Evolutionary conservation across 2,113 vertebrate genomes (phyloP), one percentile per base, ranked within the genome.

Genomic region (Lathamus discolor): DNA sequence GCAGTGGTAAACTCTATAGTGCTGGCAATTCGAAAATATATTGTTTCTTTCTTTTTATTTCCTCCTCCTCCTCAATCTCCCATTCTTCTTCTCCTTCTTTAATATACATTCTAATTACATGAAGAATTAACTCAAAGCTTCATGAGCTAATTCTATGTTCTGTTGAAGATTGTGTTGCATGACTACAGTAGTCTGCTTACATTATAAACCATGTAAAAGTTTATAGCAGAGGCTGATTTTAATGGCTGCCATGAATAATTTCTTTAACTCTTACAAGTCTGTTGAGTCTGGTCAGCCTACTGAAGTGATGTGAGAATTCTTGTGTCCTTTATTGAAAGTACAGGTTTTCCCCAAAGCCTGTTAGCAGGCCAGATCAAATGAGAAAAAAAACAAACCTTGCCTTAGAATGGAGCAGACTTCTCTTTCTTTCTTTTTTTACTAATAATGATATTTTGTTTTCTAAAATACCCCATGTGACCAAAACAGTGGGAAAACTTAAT

Each of bases 391-490:
- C 3, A 79, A 13, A 5, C 1, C 33, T 1, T 9, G 2, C 19
- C 14, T 6, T 10, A 31, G 37, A 55, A 43, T 7, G 0, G 41
- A 18, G 4, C 3, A 59, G 6, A 31, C 6, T 68, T 44, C 2
- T 33, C 4, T 67, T 62, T 41, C 4, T 67, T 62, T 41, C 14
- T 3, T 70, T 70, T 92, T 28, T 22, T 18, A 33, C 4, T 25
- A 9, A 51, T 33, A 8, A 33, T 27, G 2, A 1, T n/a, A 46
- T n/a, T 13, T 69, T 44, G 1, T 8, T 67, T 88, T 64, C 19
- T 39, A 44, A 23, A 46, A 17, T 14, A 67, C 7, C 6, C 1
- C 4, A 57, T 0, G 0, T 3, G 15, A 67, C 17, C 12, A 52
- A 62, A 85, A 22, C 12, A 52, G 1, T 16, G 1, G 6, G 24